Conservation (phyloP, 2,888 invertebrate species). For the Achlya flavicornis region DNA sequence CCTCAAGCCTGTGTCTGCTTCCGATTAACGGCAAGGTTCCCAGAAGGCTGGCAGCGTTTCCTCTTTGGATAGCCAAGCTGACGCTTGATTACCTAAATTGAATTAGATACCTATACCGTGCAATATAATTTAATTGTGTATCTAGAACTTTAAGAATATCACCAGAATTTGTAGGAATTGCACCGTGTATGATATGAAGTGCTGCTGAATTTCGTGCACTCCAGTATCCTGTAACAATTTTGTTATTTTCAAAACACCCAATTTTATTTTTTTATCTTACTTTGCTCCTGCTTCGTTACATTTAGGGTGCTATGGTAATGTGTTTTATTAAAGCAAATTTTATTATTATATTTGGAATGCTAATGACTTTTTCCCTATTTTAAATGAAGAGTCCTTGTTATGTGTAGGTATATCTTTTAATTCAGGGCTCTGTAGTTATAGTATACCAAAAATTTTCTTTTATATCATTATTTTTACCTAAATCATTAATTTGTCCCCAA, state of each 20-base stretch:
- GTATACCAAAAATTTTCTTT: no score
- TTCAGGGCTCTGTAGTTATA: no score
- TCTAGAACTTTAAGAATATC: constrained; percentile 14
- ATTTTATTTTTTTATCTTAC: constrained; percentile 14
- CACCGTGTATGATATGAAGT: constrained; percentile 15
- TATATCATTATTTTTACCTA: no score
- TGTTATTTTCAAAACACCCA: constrained; percentile 25
- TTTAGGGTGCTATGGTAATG: constrained; percentile 1
- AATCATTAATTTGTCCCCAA: no score
- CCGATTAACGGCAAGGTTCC: no score
- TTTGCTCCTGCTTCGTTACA: not conserved
- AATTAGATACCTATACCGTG: constrained; percentile 13
- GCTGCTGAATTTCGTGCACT: constrained; percentile 25
- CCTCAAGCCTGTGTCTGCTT: no score
- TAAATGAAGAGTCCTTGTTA: not conserved
- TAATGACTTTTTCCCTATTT: not conserved
- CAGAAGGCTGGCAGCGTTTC: no score
- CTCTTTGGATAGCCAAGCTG: no score
- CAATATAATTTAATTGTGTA: not conserved
- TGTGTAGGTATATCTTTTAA: no score
- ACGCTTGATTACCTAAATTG: no score
- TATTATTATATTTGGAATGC: not conserved
- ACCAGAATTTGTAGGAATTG: not conserved
- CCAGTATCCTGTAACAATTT: constrained; percentile 22
- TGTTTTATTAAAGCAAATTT: not conserved